Base-by-base conservation (phyloP, 2,888 invertebrate genomes). In the Synergus gifuensis region DNA sequence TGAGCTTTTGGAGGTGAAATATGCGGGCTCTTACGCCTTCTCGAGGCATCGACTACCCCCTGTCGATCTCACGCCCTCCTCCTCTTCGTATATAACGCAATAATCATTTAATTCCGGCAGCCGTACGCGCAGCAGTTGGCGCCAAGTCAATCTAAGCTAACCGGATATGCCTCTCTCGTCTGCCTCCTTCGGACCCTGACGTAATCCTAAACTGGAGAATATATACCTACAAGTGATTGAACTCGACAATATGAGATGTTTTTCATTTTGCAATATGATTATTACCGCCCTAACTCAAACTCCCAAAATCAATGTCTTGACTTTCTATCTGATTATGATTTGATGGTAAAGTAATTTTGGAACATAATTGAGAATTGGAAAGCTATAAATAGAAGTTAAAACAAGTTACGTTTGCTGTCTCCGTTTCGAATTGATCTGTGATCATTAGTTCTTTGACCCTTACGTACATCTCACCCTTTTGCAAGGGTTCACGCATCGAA, bases 121-220 rank as follows among this genome's bases (percentile, higher is more conserved):
- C 87, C 89, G 87, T 90, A 91, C 90, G 90, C 90, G 88, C 89
- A 89, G 90, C 87, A 89, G 88, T 92, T 91, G 92, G 92, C 92
- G 92, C 92, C 92, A 89, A 91, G 89, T 91, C 91, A 92, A 92
- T 92, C 92, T 92, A 91, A 90, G 90, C 88, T 87, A 88, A 92
- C 92, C 92, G 92, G 92, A 92, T 92, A 91, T 92, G 91, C 91
- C 90, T 89, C 89, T 89, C 88, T 90, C 86, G 88, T 87, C 87
- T 86, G 87, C 62, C 77, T 85, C 82, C 83, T 87, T 87, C 85
- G 78, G 83, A 76, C 84, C 86, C 86, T 90, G 89, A 90, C 91
- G 90, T 89, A 89, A 90, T 87, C 84, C 82, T 85, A 85, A 89
- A 89, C 83, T 88, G 85, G 85, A 80, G 77, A 73, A 77, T n/a